These are phyloP conservation scores for Trinectes maculatus DNA, from an alignment of 2,113 vertebrate genomes.

Conservation along the genomic window DNA sequence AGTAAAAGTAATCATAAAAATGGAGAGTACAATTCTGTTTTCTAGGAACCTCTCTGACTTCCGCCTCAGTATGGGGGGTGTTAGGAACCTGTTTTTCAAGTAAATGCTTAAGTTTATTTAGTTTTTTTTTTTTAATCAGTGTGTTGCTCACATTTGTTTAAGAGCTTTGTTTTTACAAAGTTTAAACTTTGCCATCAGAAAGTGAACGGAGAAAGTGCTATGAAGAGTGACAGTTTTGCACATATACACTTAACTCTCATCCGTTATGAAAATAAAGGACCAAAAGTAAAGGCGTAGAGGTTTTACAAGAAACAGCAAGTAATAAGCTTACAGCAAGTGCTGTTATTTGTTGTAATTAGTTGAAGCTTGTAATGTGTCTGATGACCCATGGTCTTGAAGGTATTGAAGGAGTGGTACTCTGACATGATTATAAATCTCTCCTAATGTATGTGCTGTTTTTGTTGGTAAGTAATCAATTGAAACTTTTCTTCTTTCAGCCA, in stretches of 20 bases:
- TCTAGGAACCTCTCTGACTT: too few species aligned
- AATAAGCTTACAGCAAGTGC: constrained; percentile 15
- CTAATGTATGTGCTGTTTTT: background rate
- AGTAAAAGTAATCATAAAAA: too few species aligned
- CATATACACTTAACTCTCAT: constrained; percentile 24
- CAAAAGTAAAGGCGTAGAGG: background rate
- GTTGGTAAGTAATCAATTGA: background rate
- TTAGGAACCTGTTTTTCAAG: too few species aligned
- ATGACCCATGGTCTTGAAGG: background rate
- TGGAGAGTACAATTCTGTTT: too few species aligned
- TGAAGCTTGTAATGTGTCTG: background rate
- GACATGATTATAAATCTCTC: background rate
- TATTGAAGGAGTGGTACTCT: background rate
- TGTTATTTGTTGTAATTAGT: background rate
- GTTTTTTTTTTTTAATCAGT: background rate
- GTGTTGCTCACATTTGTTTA: too few species aligned
- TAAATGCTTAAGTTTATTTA: too few species aligned
- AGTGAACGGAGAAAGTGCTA: background rate
- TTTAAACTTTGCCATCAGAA: too few species aligned
- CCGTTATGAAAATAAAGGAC: background rate
- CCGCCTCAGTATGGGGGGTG: too few species aligned
- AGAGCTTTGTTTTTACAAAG: too few species aligned
- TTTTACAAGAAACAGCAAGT: background rate
- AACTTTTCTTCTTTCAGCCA: background rate
- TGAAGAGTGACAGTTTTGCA: constrained; percentile 26